These are phyloP conservation scores for Neosilurus mollespiculum DNA, from an alignment of 2,797 vertebrate species.

Conservation along the genomic window DNA sequence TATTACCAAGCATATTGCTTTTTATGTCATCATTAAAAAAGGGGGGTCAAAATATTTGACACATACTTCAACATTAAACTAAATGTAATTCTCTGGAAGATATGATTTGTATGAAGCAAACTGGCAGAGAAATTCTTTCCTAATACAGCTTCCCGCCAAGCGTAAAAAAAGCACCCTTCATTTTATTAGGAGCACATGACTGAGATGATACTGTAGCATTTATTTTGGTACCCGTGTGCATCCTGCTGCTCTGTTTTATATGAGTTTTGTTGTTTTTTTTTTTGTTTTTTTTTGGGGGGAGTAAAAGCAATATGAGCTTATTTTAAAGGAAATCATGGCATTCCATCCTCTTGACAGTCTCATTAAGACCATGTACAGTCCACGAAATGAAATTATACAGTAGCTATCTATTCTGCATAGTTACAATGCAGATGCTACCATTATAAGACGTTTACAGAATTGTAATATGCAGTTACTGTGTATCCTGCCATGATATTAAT, in stretches of 20 bases:
- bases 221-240: background rate
- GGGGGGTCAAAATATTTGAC: conserved; percentile 1
- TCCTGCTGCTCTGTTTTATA: conserved; percentile 16
- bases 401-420: background rate
- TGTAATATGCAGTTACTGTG: background rate
- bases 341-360: conserved; percentile 12
- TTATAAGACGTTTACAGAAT: background rate
- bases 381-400: background rate
- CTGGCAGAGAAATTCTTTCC: background rate
- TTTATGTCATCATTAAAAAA: conserved; percentile 11
- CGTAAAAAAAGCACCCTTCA: background rate
- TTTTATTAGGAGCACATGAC: conserved; percentile 17
- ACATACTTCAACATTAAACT: background rate
- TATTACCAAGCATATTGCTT: conserved; percentile 12
- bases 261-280: too few relatives aligned
- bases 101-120: background rate
- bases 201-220: background rate
- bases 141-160: background rate
- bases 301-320: background rate
- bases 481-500: too few relatives aligned
- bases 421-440: background rate
- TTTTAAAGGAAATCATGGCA: conserved; percentile 9
- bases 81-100: background rate
- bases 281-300: too few relatives aligned
- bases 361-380: background rate